Conservation (phyloP, 2,888 invertebrate species). For the Serrognathus titanus region DNA sequence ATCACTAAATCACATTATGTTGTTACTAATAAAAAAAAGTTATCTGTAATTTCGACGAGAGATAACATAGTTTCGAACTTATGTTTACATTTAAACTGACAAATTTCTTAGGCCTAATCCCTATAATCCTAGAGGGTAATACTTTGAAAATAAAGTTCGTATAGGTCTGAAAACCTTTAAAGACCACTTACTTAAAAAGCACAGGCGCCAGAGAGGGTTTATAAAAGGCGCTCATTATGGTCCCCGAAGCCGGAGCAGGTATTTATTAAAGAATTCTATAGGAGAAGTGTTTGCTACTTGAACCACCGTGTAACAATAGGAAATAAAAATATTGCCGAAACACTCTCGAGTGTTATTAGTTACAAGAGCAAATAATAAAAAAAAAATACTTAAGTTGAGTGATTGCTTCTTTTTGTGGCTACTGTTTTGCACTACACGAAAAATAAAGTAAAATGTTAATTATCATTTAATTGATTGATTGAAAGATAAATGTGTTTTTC, state of each 20-base stretch:
- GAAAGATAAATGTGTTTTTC: no score
- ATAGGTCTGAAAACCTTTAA: constrained; percentile 8
- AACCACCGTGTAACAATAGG: constrained; percentile 35
- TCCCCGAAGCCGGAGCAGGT: constrained; percentile 34
- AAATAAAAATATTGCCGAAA: constrained; percentile 27
- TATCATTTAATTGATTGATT: no score
- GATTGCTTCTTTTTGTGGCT: no score
- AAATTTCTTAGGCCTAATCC: constrained; percentile 15
- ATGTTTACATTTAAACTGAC: constrained; percentile 15
- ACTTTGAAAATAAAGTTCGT: constrained; percentile 1
- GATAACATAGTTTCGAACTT: constrained; percentile 11
- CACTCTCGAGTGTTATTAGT: constrained; percentile 5
- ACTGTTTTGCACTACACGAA: no score
- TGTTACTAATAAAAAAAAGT: no score
- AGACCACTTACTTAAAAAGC: constrained; percentile 21
- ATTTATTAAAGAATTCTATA: constrained; percentile 41
- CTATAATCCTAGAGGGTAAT: constrained; percentile 10
- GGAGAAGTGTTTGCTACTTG: constrained; percentile 41
- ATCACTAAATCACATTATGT: no score
- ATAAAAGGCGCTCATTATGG: constrained; percentile 40
- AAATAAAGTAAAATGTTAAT: no score
- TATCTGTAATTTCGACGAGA: not conserved
- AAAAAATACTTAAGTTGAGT: not conserved
- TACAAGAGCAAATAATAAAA: constrained; percentile 3
- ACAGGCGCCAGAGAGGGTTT: constrained; percentile 36